These are phyloP conservation scores for Steatornis caripensis DNA, from an alignment of 2,113 vertebrate species.

Conservation along the genomic window DNA sequence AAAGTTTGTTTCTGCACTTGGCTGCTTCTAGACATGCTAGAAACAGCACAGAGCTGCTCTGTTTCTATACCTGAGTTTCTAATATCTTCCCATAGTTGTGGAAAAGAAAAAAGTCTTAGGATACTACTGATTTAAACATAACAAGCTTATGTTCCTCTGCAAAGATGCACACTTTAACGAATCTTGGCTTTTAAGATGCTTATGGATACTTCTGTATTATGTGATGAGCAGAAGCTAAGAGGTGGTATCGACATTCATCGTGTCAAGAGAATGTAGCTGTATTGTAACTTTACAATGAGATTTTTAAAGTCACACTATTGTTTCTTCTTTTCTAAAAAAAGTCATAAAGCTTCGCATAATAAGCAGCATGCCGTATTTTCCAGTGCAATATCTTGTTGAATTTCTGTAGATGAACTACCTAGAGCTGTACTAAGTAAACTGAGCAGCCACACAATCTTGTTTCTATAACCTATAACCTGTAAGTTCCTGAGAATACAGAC, in stretches of 20 bases:
- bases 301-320: neutral
- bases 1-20: neutral
- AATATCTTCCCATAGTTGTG: neutral
- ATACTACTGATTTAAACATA: neutral
- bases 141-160: neutral
- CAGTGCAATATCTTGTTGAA: neutral
- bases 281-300: neutral
- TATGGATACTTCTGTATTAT: neutral
- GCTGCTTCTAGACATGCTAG: neutral
- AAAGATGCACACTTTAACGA: neutral
- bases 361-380: neutral
- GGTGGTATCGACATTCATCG: neutral
- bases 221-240: neutral
- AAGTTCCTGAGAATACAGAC: neutral
- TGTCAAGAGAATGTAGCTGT: neutral
- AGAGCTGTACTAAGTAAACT: neutral
- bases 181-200: neutral
- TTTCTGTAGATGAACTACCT: neutral
- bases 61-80: neutral
- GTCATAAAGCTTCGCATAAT: neutral
- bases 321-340: neutral
- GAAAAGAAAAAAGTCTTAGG: neutral
- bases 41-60: neutral
- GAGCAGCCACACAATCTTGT: neutral
- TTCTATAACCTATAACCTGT: neutral